These are phyloP conservation scores for Ceyx melanurus DNA, from an alignment of 2,113 vertebrate genomes.

Conservation along the genomic window DNA sequence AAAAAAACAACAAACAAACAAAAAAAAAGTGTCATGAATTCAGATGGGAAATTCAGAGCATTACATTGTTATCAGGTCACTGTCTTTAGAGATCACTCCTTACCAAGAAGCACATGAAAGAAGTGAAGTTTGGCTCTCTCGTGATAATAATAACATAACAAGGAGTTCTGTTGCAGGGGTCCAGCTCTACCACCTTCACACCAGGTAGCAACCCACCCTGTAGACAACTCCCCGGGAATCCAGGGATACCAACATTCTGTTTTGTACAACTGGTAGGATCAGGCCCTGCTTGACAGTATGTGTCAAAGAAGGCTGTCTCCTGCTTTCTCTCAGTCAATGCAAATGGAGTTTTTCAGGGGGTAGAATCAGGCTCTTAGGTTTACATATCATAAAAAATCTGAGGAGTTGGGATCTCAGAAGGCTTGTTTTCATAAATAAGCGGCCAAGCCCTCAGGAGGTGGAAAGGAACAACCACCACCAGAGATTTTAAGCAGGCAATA, in stretches of 20 bases:
- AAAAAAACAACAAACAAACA: neutral
- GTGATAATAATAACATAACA: neutral
- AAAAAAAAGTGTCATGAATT: neutral
- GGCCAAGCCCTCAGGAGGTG: neutral
- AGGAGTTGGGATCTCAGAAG: neutral
- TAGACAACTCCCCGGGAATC: neutral
- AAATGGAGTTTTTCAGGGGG: neutral
- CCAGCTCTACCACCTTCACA: neutral
- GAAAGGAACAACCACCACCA: neutral
- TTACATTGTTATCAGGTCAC: neutral
- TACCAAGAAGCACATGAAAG: neutral
- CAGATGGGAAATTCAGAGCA: slow-evolving; percentile 11
- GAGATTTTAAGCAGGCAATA: neutral
- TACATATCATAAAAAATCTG: neutral
- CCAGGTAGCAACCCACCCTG: neutral
- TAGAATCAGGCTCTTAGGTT: neutral
- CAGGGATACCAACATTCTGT: neutral
- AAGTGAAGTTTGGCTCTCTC: neutral
- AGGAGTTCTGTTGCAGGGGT: neutral
- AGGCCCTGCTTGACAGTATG: neutral
- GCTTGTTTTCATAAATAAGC: neutral
- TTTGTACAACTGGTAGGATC: neutral
- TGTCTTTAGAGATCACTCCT: neutral
- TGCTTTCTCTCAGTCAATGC: neutral
- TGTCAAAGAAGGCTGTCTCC: neutral